Evolutionary conservation across 1,140 invertebrate species (phyloP), one percentile per base, ranked within the genome.

Genomic region (Saccostrea echinata): DNA sequence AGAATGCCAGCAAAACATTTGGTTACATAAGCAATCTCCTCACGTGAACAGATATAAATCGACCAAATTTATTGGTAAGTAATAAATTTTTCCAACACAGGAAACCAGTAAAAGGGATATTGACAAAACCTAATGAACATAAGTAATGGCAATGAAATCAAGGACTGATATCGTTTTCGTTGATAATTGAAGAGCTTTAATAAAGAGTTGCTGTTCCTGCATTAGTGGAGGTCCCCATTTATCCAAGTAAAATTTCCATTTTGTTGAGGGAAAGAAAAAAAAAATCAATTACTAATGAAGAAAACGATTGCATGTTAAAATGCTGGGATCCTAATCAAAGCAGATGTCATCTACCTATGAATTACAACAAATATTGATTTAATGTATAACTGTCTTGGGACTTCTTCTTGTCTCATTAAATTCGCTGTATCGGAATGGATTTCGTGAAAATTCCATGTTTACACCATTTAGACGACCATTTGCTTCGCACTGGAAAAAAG

Each of bases 281-380:
- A 57, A 61, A 61, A 61, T 61, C 55, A 61, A n/a, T 61, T 61
- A 43, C 43, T 64, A 64, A 64, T 64, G 57, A 64, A 64, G 24
- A 9, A 24, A 64, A 64, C 24, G 12, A 76, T 33, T 76, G 68
- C 68, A 76, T 76, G 68, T 27, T 76, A 12, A 76, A 76, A 16
- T 33, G 12, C 3, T 76, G 68, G 68, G 33, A 76, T 76, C 24
- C 68, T 76, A 33, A 16, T 76, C 68, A 12, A 76, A 16, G 13
- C 24, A 76, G 27, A 21, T 76, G 68, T 76, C 68, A 76, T 76
- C 68, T 13, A 33, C 30, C 68, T 76, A 76, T 76, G 27, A 16
- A 27, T 76, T 33, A 76, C 30, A 30, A 76, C 64, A 30, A 24
- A 24, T 76, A 76, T 76, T 76, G 68, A 76, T 76, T 76, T 76